These are phyloP conservation scores for Hololepta plana DNA, from an alignment of 2,888 invertebrate species.

Conservation along the genomic window DNA sequence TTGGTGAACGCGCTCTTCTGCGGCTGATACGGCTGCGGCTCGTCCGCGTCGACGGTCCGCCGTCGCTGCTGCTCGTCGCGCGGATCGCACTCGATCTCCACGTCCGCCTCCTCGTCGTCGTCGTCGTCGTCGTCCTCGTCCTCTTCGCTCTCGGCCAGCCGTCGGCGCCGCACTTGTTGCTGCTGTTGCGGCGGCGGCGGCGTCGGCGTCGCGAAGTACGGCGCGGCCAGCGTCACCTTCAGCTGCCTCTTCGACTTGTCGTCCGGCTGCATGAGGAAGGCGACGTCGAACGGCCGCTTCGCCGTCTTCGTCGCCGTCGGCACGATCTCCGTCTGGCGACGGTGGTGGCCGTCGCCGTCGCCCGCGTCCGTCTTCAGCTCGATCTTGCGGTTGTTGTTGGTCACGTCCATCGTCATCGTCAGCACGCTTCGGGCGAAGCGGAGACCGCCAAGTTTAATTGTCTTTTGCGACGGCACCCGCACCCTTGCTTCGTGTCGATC, in stretches of 20 bases:
- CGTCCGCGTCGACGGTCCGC: conserved; percentile 30
- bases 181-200: conserved; percentile 7
- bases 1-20: conserved; percentile 71
- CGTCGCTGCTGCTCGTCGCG: conserved; percentile 30
- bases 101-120: conserved; percentile 21
- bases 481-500: too few species aligned
- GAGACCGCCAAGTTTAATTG: too few species aligned
- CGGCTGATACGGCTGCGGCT: conserved; percentile 29
- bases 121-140: conserved; percentile 10
- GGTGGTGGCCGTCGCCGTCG: conserved; percentile 13
- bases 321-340: conserved; percentile 17
- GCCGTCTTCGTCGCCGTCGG: conserved; percentile 24
- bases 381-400: conserved; percentile 19
- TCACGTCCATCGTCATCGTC: conserved; percentile 55
- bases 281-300: conserved; percentile 79
- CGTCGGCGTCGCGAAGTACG: not conserved
- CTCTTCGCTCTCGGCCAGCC: conserved; percentile 1
- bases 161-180: conserved; percentile 8
- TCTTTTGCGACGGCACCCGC: too few species aligned
- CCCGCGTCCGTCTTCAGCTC: conserved; percentile 30
- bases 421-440: too few species aligned
- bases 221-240: conserved; percentile 33
- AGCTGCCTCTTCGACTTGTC: conserved; percentile 55
- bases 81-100: conserved; percentile 30
- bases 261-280: conserved; percentile 76